Evolutionary conservation across 2,888 invertebrate species (phyloP).

Genomic region (Drosophila histrio): DNA sequence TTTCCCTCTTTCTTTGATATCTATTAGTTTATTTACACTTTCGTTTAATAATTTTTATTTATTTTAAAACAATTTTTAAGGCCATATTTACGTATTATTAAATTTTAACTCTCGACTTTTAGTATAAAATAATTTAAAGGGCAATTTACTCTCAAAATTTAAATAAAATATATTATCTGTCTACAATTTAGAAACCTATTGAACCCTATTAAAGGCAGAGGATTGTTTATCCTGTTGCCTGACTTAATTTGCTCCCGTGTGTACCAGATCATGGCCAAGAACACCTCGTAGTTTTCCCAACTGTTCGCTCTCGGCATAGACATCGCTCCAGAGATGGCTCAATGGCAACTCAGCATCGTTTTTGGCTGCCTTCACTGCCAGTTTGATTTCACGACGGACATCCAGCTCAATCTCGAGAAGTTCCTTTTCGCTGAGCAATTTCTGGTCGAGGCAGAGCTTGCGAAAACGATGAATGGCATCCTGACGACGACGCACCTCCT

Average conservation of each 20-base stretch:
- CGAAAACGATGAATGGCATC: conserved; percentile 98
- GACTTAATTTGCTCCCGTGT: neutral
- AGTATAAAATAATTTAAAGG: neutral
- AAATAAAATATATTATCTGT: neutral
- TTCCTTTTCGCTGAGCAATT: conserved; percentile 91
- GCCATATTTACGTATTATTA: neutral
- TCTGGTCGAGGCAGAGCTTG: conserved; percentile 90
- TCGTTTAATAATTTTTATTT: neutral
- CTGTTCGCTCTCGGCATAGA: conserved; percentile 87
- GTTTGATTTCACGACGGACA: conserved; percentile 91
- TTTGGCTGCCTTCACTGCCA: conserved; percentile 89
- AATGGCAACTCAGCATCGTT: conserved; percentile 89
- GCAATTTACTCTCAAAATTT: neutral
- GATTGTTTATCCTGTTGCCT: neutral
- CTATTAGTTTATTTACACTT: neutral
- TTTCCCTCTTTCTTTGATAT: too few relatives aligned
- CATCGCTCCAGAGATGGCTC: conserved; percentile 90
- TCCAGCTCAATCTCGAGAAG: conserved; percentile 93
- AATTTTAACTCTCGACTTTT: neutral
- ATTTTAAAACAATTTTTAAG: neutral
- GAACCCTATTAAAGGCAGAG: neutral
- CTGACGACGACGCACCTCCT: conserved; percentile 96
- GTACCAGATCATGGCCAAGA: conserved; percentile 28
- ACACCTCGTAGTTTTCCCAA: conserved; percentile 87
- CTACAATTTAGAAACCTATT: neutral